These are phyloP conservation scores for Homarus gammarus DNA, from an alignment of 2,888 invertebrate genomes.

Conservation along the genomic window DNA sequence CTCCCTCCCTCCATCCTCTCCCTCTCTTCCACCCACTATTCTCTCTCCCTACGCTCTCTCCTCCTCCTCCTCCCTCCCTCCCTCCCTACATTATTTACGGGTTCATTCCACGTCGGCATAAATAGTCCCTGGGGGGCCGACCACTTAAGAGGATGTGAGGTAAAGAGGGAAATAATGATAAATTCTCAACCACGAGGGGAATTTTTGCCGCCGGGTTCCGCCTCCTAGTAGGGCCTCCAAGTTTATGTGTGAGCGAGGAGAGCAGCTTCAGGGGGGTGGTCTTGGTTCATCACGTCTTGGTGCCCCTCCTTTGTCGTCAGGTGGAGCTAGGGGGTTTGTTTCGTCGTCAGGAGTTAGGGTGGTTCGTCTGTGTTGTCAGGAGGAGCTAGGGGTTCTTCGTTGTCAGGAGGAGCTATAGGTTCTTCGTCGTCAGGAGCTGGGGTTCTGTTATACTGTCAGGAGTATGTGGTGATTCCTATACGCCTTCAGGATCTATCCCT, in stretches of 20 bases:
- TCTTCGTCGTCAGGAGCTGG: too few species aligned
- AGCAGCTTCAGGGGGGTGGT: slow-evolving; percentile 5
- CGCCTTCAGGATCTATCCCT: too few species aligned
- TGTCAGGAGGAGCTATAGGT: too few species aligned
- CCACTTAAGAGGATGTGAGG: slow-evolving; percentile 60
- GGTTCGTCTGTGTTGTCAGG: too few species aligned
- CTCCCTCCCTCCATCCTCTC: neutral
- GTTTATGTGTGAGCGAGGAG: slow-evolving; percentile 13
- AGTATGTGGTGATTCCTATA: neutral
- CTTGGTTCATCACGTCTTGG: too few species aligned
- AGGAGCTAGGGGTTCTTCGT: too few species aligned
- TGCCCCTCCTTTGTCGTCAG: too few species aligned
- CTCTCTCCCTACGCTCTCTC: neutral
- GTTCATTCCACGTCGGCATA: slow-evolving; percentile 47
- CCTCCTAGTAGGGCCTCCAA: slow-evolving; percentile 10
- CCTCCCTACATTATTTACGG: slow-evolving; percentile 43
- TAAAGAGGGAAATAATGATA: slow-evolving; percentile 67
- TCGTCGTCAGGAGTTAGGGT: too few species aligned
- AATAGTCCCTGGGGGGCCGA: slow-evolving; percentile 54
- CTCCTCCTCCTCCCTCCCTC: neutral
- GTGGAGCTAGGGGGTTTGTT: too few species aligned
- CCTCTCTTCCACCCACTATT: neutral
- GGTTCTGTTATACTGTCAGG: too few species aligned
- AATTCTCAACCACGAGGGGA: slow-evolving; percentile 43
- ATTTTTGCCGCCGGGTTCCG: slow-evolving; percentile 21